Evolutionary conservation across 2,888 invertebrate genomes (phyloP).

Genomic region (Druceiella hillmani): DNA sequence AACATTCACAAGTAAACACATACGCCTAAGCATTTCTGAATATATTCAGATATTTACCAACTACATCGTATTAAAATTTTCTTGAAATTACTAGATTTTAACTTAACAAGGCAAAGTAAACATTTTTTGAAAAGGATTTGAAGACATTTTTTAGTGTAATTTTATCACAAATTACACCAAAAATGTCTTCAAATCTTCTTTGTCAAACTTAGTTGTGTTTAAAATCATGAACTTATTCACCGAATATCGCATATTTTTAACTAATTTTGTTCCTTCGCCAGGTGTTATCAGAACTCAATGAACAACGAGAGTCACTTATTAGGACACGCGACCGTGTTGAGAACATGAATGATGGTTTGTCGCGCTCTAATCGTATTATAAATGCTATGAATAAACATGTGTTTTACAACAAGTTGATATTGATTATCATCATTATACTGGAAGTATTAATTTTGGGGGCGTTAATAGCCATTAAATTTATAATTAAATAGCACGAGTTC

Average conservation of each 20-base stretch:
- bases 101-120: no score
- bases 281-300: slow-evolving; percentile 69
- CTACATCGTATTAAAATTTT: no score
- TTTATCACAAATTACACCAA: no score
- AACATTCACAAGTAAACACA: no score
- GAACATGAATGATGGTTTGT: slow-evolving; percentile 66
- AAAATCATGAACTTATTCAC: background rate
- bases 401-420: slow-evolving; percentile 68
- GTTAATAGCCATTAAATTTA: slow-evolving; percentile 59
- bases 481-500: slow-evolving; percentile 32
- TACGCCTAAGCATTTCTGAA: no score
- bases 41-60: no score
- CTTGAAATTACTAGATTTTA: no score
- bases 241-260: slow-evolving; percentile 2
- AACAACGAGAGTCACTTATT: slow-evolving; percentile 68
- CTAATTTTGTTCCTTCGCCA: slow-evolving; percentile 16
- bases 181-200: background rate
- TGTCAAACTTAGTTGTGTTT: background rate
- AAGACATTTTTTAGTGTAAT: no score
- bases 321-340: slow-evolving; percentile 60
- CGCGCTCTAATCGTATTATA: slow-evolving; percentile 58
- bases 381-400: slow-evolving; percentile 63
- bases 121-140: no score
- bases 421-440: slow-evolving; percentile 66
- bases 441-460: slow-evolving; percentile 61